Evolutionary conservation across 2,113 vertebrate species (phyloP).

Genomic region (Capreolus pygargus): DNA sequence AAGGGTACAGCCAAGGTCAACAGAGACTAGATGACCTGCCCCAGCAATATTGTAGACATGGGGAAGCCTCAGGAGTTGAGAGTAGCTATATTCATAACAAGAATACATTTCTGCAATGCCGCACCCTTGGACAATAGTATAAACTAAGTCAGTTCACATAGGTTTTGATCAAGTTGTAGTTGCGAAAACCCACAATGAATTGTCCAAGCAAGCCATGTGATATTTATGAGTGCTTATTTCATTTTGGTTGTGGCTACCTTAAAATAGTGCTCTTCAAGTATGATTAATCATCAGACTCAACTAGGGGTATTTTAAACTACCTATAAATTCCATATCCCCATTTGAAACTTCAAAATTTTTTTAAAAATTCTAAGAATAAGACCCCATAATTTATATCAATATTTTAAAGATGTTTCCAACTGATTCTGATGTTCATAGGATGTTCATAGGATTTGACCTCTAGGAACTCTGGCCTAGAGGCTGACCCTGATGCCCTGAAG

Average conservation of each 20-base stretch:
- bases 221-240: not conserved
- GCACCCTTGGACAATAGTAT: not conserved
- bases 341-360: not conserved
- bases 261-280: not conserved
- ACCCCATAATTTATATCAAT: not conserved
- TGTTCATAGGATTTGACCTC: not conserved
- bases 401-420: not conserved
- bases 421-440: not conserved
- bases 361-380: not conserved
- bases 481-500: not conserved
- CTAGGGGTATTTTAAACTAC: not conserved
- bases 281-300: not conserved
- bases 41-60: not conserved
- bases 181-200: not conserved
- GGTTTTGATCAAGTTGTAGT: not conserved
- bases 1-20: conserved; percentile 45
- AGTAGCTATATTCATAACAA: not conserved
- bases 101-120: not conserved
- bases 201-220: not conserved
- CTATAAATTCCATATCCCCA: not conserved
- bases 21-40: not conserved
- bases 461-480: not conserved
- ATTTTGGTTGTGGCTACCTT: not conserved
- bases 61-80: not conserved
- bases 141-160: not conserved